These are phyloP conservation scores for Chionoecetes opilio DNA, from an alignment of 1,140 invertebrate species.

Conservation along the genomic window DNA sequence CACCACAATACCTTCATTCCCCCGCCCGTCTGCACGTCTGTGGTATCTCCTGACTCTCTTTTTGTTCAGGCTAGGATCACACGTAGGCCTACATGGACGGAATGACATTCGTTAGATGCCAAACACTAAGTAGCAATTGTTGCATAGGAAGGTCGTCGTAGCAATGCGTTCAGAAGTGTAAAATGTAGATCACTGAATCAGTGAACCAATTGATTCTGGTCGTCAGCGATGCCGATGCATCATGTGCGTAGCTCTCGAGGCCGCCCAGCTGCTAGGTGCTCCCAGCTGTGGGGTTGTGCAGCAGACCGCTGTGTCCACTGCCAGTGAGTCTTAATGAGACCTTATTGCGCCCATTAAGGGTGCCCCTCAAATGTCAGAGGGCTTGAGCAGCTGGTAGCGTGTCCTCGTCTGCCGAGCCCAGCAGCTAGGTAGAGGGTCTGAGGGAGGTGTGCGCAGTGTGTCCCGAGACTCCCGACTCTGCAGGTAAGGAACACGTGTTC, in stretches of 20 bases:
- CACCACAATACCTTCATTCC: too few species aligned
- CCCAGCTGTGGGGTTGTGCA: neutral
- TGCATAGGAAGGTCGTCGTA: too few species aligned
- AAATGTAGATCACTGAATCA: too few species aligned
- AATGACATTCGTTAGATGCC: too few species aligned
- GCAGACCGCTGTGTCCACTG: neutral
- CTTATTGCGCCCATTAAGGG: constrained; percentile 1
- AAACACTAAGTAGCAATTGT: too few species aligned
- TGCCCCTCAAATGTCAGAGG: neutral
- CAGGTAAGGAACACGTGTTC: neutral
- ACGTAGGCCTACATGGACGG: too few species aligned
- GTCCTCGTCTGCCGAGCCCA: too few species aligned
- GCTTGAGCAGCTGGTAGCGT: neutral
- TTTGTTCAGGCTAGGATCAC: too few species aligned
- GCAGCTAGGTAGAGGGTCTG: neutral
- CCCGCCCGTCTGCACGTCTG: too few species aligned
- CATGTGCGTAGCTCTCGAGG: too few species aligned
- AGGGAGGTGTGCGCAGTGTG: neutral
- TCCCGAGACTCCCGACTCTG: neutral
- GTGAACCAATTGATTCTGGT: neutral
- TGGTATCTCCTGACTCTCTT: too few species aligned
- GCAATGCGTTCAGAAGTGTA: too few species aligned
- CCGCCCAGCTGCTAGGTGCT: neutral
- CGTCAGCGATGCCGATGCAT: neutral
- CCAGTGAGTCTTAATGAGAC: neutral